Base-by-base conservation (phyloP, 2,888 invertebrate genomes). In the Scaptomyza caliginosa region DNA sequence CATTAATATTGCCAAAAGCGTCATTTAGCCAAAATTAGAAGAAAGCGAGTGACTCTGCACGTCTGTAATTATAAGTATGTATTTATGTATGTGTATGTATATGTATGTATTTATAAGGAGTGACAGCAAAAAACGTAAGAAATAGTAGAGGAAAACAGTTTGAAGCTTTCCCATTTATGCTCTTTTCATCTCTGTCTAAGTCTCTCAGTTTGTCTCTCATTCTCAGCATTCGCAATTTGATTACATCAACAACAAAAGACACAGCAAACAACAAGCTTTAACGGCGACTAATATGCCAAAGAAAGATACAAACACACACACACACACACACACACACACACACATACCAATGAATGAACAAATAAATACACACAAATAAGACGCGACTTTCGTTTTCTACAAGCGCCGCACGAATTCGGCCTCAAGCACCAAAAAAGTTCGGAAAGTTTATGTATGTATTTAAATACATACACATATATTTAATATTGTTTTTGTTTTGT, bases 351-450 rank as follows among this genome's bases (percentile, higher is more conserved):
- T n/a, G n/a, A n/a, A n/a, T n/a, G n/a, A 19, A 48, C 23, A 62
- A 66, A 39, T 30, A 56, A 49, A 58, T 30, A 55, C 24, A 55
- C 60, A 30, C 26, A 60, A 60, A 75, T 67, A 78, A 66, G 69
- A 68, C 63, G 69, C 77, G 69, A 82, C 86, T 86, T 82, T 82
- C 82, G 84, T 67, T 82, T 82, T 82, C 82, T 77, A 73, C 80
- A 60, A 67, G 67, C 59, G 21, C 54, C 60, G 57, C 68, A 74
- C 63, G 70, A 68, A 67, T 82, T 77, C 63, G 67, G 79, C 82
- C 78, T 67, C 66, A 79, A 76, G 71, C 75, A 55, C 50, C 63
- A 40, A 62, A 50, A 50, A 62, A 70, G 48, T 52, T 72, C 65
- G 73, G 73, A 78, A 80, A 77, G 67, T 66, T 58, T 48, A 26